A percentile compares a stretch with the other conserved stretches of the same genome.
phyloP scores from a whole-genome alignment of 1,140 invertebrate genomes.

The Pseudomyrmex gracilis region DNA sequence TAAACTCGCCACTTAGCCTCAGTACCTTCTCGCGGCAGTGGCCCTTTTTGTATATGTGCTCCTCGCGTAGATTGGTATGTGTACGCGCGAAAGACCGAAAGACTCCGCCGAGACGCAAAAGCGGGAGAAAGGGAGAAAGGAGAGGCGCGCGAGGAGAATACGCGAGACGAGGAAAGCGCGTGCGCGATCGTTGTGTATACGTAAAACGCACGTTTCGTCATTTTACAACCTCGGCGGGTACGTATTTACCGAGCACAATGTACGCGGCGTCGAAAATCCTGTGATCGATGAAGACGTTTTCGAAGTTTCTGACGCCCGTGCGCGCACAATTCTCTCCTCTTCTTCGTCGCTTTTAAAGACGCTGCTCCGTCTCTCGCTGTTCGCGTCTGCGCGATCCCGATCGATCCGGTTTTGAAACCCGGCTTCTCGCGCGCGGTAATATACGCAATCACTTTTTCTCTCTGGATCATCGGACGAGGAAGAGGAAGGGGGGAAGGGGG shows the following conservation, averaged over 20 bases:
- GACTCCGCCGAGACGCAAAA: background rate
- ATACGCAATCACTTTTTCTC: too few species aligned
- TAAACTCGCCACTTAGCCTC: constrained; percentile 86
- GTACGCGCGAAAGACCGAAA: constrained; percentile 31
- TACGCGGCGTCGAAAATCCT: constrained; percentile 14
- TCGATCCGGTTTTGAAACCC: too few species aligned
- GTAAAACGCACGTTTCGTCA: constrained; percentile 63
- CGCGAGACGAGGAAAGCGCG: constrained; percentile 40
- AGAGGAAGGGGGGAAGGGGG: too few species aligned
- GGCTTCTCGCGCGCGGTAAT: too few species aligned
- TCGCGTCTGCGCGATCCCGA: background rate
- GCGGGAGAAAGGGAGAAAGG: background rate
- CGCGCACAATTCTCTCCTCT: constrained; percentile 19
- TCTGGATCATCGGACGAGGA: too few species aligned
- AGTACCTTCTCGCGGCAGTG: constrained; percentile 80
- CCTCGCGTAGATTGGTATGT: constrained; percentile 62
- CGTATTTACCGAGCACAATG: constrained; percentile 59
- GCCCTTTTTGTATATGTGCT: constrained; percentile 59
- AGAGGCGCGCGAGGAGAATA: constrained; percentile 4
- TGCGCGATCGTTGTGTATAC: constrained; percentile 49
- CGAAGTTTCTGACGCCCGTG: constrained; percentile 19
- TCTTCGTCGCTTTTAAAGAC: too few species aligned
- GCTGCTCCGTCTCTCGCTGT: background rate
- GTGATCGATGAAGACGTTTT: constrained; percentile 68
- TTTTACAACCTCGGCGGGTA: constrained; percentile 63